phyloP scores from a whole-genome alignment of 2,797 vertebrate genomes.

The Sciurus carolinensis region DNA sequence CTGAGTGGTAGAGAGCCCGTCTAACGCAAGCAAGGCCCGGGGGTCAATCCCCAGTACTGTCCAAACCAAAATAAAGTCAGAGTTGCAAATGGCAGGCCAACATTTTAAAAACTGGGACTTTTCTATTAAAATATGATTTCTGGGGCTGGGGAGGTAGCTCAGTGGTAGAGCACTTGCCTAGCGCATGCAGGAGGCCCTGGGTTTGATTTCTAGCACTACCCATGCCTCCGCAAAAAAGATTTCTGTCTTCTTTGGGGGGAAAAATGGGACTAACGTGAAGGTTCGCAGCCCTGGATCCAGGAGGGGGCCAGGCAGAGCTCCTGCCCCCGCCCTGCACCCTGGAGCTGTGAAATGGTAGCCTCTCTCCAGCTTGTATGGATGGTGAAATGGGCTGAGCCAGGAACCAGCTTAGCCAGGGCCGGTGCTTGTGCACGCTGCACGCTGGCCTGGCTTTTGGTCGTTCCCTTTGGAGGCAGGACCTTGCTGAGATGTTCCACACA shows the following conservation, averaged over 20 bases:
- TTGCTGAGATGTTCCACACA: background rate
- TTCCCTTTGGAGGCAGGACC: background rate
- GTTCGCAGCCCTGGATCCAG: background rate
- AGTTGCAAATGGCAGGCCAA: background rate
- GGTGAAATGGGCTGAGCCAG: background rate
- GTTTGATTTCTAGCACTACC: background rate
- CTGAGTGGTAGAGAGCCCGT: background rate
- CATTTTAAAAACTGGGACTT: background rate
- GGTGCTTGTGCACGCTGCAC: accelerated
- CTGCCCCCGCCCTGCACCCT: background rate
- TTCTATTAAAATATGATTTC: background rate
- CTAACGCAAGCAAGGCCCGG: too few species aligned
- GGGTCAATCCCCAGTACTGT: too few species aligned
- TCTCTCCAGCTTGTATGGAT: background rate
- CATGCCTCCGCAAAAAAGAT: background rate
- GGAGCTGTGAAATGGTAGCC: background rate
- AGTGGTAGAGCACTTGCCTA: background rate
- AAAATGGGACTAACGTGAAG: background rate
- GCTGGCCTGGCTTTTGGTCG: background rate
- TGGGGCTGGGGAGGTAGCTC: background rate
- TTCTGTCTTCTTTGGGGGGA: background rate
- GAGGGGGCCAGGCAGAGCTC: background rate
- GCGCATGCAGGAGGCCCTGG: background rate
- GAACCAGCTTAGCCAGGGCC: background rate
- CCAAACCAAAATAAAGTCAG: background rate